Evolutionary conservation across 2,888 invertebrate genomes (phyloP).

Genomic region (Apodemia mormo): DNA sequence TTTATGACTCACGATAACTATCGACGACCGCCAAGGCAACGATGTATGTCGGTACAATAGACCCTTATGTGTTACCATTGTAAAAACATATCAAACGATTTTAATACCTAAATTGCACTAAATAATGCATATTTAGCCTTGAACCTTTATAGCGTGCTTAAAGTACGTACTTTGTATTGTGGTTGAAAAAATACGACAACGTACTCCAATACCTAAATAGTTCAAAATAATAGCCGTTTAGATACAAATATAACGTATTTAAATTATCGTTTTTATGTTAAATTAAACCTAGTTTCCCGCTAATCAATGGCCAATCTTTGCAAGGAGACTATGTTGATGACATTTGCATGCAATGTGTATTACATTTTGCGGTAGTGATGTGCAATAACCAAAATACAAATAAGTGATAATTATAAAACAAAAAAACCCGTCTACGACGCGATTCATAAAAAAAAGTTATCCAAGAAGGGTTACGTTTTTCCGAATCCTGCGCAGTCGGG

Average conservation of each 20-base stretch:
- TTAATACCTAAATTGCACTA: not conserved
- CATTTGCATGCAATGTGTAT: not conserved
- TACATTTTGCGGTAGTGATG: not conserved
- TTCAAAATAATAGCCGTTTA: not conserved
- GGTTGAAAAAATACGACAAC: not conserved
- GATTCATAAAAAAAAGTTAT: too few species aligned
- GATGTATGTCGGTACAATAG: conserved; percentile 37
- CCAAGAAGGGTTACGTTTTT: too few species aligned
- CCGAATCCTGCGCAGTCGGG: too few species aligned
- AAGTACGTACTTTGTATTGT: not conserved
- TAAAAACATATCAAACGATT: conserved; percentile 8
- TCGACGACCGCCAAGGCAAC: conserved; percentile 48
- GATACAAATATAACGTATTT: not conserved
- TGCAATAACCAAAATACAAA: not conserved
- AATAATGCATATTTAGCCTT: not conserved
- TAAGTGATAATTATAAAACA: too few species aligned
- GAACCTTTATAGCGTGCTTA: not conserved
- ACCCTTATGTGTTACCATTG: conserved; percentile 27
- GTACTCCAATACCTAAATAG: not conserved
- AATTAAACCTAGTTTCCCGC: not conserved
- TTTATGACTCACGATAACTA: conserved; percentile 67
- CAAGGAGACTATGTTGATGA: not conserved
- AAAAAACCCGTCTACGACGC: too few species aligned
- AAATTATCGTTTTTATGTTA: not conserved
- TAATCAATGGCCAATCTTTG: not conserved